These are phyloP conservation scores for Agrilus planipennis DNA, from an alignment of 1,140 invertebrate species.

Conservation along the genomic window DNA sequence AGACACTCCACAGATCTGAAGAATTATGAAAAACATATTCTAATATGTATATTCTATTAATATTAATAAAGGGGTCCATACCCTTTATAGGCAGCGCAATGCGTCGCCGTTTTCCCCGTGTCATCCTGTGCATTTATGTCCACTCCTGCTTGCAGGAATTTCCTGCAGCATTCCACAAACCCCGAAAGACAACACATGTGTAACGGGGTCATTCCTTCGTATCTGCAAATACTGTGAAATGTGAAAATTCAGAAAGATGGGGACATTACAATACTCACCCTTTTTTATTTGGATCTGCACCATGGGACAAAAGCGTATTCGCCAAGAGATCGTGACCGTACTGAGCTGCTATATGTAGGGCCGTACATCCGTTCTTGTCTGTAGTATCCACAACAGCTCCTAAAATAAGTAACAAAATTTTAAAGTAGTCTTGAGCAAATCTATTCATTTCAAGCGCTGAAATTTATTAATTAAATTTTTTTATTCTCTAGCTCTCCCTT, in stretches of 20 bases:
- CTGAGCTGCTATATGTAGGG: constrained; percentile 43
- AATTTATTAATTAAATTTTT: constrained; percentile 10
- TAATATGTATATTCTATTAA: not conserved
- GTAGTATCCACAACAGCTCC: constrained; percentile 38
- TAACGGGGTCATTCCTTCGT: constrained; percentile 35
- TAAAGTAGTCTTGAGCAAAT: not conserved
- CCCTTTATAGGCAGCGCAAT: constrained; percentile 46
- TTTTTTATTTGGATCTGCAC: constrained; percentile 41
- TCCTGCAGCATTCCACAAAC: constrained; percentile 40
- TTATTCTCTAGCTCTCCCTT: too few species aligned
- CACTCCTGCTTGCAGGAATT: constrained; percentile 37
- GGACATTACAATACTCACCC: constrained; percentile 15
- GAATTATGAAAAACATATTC: too few species aligned
- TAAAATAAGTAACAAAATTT: constrained; percentile 6
- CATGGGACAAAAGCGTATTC: constrained; percentile 38
- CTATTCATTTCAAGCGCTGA: not conserved
- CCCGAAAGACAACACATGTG: constrained; percentile 38
- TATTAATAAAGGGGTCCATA: constrained; percentile 18
- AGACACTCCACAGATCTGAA: constrained; percentile 48
- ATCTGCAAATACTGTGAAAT: constrained; percentile 20
- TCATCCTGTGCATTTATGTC: constrained; percentile 40
- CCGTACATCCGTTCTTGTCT: constrained; percentile 42
- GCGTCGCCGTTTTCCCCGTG: constrained; percentile 41
- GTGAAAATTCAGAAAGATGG: not conserved
- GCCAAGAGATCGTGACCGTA: constrained; percentile 42